Conservation (phyloP, 2,797 vertebrate species). For the Coccyzus lansbergi region DNA sequence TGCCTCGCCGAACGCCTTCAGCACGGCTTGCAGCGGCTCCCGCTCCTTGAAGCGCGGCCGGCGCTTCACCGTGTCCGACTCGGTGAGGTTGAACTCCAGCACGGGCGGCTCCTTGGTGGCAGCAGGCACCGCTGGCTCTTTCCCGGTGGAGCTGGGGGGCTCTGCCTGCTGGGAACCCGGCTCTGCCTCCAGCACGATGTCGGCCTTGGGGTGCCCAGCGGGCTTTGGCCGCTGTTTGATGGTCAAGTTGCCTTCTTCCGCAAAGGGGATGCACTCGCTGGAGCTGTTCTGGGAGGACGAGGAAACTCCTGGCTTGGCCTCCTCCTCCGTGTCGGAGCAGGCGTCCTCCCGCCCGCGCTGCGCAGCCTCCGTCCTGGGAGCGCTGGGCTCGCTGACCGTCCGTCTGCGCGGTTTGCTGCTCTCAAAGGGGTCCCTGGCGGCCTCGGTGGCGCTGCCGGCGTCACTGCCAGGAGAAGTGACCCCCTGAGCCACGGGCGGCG, state of each 20-base stretch:
- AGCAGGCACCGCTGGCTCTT: not conserved
- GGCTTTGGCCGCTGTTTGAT: slow-evolving; percentile 92
- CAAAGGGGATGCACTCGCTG: slow-evolving; percentile 88
- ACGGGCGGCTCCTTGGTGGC: not conserved
- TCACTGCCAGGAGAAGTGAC: not conserved
- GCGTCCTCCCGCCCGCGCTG: slow-evolving; percentile 45
- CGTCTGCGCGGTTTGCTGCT: slow-evolving; percentile 74
- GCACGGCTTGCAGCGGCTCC: slow-evolving; percentile 78
- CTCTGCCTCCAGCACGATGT: not conserved
- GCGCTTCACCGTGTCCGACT: slow-evolving; percentile 92
- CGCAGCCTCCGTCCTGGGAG: slow-evolving; percentile 42
- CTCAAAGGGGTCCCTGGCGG: slow-evolving; percentile 46
- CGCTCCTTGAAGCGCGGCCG: slow-evolving; percentile 85
- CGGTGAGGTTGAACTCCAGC: slow-evolving; percentile 92
- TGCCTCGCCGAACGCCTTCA: slow-evolving; percentile 64
- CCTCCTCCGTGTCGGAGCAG: slow-evolving; percentile 80
- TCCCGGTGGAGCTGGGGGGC: not conserved
- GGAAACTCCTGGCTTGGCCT: slow-evolving; percentile 33
- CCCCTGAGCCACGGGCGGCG: not conserved
- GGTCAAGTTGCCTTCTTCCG: slow-evolving; percentile 93
- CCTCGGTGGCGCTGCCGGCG: accelerated
- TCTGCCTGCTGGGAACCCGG: not conserved
- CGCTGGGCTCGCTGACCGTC: slow-evolving; percentile 82
- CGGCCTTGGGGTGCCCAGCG: slow-evolving; percentile 67
- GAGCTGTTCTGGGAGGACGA: slow-evolving; percentile 82